Conservation (phyloP, 2,113 vertebrate genomes). For the Peromyscus polionotus region DNA sequence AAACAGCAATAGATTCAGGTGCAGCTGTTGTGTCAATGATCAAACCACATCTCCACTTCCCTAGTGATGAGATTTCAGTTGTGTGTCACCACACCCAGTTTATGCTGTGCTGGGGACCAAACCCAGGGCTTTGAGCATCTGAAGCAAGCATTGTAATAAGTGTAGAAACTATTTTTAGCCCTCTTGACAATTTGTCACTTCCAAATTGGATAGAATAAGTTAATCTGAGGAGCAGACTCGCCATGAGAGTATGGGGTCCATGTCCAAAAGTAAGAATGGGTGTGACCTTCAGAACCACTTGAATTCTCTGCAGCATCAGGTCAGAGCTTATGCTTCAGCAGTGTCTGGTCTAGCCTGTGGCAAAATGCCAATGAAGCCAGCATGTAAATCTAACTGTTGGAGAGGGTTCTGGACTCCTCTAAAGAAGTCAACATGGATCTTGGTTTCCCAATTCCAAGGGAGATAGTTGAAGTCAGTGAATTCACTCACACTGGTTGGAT, state of each 20-base stretch:
- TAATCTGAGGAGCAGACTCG: background rate
- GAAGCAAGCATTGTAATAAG: too few species aligned
- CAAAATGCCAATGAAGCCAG: background rate
- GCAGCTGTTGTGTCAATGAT: too few species aligned
- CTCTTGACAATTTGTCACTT: background rate
- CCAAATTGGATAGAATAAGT: background rate
- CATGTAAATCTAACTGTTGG: background rate
- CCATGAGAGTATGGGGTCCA: background rate
- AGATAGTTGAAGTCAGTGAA: background rate
- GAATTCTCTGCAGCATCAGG: background rate
- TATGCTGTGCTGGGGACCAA: background rate
- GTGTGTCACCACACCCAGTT: background rate
- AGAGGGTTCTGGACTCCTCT: background rate
- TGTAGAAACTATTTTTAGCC: background rate
- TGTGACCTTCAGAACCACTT: background rate
- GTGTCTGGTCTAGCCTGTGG: background rate
- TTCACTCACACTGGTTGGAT: background rate
- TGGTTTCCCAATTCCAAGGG: background rate
- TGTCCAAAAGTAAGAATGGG: background rate
- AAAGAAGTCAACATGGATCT: background rate
- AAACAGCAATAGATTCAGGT: too few species aligned
- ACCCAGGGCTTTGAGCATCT: background rate
- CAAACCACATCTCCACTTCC: background rate
- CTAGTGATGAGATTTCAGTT: background rate
- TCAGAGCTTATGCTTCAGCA: rapidly evolving